Percentiles rank a stretch among this genome's conserved stretches.
phyloP scores from a whole-genome alignment of 1,140 invertebrate genomes.

The Pteromalus puparum region DNA sequence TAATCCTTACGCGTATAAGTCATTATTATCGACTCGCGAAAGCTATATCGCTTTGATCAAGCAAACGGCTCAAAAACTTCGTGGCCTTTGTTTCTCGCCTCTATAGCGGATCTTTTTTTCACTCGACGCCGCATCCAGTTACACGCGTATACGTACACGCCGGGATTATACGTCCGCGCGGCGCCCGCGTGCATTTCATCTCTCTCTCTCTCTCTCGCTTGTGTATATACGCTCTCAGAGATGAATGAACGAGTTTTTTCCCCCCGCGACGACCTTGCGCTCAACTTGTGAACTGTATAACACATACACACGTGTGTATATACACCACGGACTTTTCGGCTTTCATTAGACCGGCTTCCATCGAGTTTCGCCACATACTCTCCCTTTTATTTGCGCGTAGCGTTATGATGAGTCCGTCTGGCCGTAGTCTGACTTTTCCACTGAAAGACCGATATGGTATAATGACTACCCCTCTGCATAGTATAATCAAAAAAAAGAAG shows the following conservation, averaged over 20 bases:
- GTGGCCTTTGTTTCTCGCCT: no score
- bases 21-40: no score
- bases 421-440: not conserved
- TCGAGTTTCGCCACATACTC: no score
- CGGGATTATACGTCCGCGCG: not conserved
- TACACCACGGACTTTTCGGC: conserved; percentile 1
- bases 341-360: conserved; percentile 20
- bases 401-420: not conserved
- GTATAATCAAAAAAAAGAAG: no score
- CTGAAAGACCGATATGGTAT: not conserved
- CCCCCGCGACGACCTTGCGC: not conserved
- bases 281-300: not conserved
- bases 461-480: not conserved
- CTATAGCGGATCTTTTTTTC: no score
- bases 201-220: not conserved
- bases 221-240: not conserved
- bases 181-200: not conserved
- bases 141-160: no score
- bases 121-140: not conserved
- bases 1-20: no score
- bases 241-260: not conserved
- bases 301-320: not conserved
- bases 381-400: not conserved
- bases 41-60: no score
- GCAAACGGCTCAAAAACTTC: no score